Conservation (phyloP, 2,888 invertebrate genomes). For the Heliconius ethilla region DNA sequence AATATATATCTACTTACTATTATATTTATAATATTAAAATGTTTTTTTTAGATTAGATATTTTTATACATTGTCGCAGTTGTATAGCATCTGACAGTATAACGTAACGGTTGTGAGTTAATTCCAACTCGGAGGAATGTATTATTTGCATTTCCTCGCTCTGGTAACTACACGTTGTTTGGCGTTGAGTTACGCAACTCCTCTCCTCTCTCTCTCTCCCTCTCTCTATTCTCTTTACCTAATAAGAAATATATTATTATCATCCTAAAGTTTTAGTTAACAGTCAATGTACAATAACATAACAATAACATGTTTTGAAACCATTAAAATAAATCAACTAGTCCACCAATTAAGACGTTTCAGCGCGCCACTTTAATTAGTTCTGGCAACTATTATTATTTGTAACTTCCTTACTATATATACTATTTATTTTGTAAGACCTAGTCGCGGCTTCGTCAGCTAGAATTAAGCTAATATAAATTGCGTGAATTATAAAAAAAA, state of each 20-base stretch:
- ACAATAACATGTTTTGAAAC: conserved; percentile 1
- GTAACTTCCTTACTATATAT: neutral
- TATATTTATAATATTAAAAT: too few species aligned
- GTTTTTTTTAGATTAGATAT: too few species aligned
- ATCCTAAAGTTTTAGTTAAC: neutral
- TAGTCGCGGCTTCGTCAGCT: too few species aligned
- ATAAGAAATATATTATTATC: neutral
- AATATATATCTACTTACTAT: too few species aligned
- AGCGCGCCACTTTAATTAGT: conserved; percentile 10
- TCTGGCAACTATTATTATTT: conserved; percentile 1
- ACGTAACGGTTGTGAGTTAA: neutral
- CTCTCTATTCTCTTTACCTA: neutral
- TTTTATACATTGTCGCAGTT: too few species aligned
- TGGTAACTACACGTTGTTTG: too few species aligned
- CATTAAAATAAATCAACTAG: conserved; percentile 15
- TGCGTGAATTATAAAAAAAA: too few species aligned
- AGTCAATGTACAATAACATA: neutral
- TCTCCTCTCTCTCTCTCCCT: too few species aligned
- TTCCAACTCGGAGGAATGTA: neutral
- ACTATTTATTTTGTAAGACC: too few species aligned
- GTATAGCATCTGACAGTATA: neutral
- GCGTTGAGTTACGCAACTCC: neutral
- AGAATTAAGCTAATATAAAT: too few species aligned
- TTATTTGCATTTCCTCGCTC: neutral
- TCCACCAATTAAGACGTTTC: neutral